Evolutionary conservation across 2,113 vertebrate species (phyloP).

Genomic region (Scalopus aquaticus): DNA sequence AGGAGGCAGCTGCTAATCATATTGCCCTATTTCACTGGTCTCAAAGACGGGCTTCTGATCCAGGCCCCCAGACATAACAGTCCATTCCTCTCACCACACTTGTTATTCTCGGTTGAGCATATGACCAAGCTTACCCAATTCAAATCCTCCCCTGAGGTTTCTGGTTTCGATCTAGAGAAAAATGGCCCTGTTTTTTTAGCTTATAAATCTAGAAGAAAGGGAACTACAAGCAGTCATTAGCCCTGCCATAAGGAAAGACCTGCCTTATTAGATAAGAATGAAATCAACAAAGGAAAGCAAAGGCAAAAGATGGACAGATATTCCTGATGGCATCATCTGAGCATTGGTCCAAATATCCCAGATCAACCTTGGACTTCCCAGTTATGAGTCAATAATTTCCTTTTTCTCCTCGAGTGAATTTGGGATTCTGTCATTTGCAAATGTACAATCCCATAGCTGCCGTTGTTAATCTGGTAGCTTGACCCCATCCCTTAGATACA

Average conservation of each 20-base stretch:
- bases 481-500: neutral
- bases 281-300: constrained; percentile 1
- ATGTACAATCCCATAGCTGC: neutral
- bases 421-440: constrained; percentile 1
- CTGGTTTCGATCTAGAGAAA: constrained; percentile 9
- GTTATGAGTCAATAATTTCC: neutral
- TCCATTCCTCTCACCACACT: neutral
- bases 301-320: neutral
- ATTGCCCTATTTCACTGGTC: neutral
- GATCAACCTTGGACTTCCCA: neutral
- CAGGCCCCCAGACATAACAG: neutral
- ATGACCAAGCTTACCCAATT: neutral
- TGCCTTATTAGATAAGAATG: neutral
- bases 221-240: neutral
- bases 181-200: neutral
- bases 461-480: neutral
- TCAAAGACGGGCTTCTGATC: neutral
- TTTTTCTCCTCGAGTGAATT: constrained; percentile 21
- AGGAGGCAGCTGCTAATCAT: neutral
- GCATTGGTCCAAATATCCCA: neutral
- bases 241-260: neutral
- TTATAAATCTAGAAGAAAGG: constrained; percentile 3
- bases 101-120: neutral
- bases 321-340: neutral
- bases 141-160: neutral